These are phyloP conservation scores for Tricholaema leucomelas DNA, from an alignment of 2,113 vertebrate species.

Conservation along the genomic window DNA sequence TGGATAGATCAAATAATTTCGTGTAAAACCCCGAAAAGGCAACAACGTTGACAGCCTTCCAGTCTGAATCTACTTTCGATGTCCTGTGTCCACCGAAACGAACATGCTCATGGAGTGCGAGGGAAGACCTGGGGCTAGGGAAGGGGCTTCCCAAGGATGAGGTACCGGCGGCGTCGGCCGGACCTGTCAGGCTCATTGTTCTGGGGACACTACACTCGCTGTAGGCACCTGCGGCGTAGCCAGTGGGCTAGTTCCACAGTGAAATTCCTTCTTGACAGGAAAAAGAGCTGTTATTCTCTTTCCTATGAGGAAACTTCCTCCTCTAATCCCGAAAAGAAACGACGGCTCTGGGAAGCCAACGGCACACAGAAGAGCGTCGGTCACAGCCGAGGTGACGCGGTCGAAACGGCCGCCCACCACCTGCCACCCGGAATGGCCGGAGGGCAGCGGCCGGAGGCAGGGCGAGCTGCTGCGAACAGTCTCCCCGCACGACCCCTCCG, in stretches of 20 bases:
- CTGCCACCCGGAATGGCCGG: neutral
- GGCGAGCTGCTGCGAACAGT: neutral
- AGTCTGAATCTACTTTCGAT: too few species aligned
- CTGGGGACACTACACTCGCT: neutral
- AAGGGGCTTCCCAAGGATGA: neutral
- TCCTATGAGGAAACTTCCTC: neutral
- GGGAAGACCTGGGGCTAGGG: neutral
- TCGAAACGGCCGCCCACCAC: neutral
- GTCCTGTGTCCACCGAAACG: fast-evolving
- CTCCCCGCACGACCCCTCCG: neutral
- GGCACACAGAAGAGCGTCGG: neutral
- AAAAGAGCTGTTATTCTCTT: neutral
- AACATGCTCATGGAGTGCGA: neutral
- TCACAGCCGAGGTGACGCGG: neutral
- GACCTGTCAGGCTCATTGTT: slow-evolving; percentile 42
- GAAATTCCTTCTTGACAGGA: neutral
- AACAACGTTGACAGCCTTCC: neutral
- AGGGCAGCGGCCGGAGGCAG: neutral
- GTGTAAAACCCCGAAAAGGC: neutral
- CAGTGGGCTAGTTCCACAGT: neutral
- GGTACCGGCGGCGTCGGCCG: neutral
- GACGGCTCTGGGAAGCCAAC: neutral
- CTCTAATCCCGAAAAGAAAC: neutral
- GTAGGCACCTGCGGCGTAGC: too few species aligned
- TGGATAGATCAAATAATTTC: neutral